Evolutionary conservation across 2,888 invertebrate genomes (phyloP), one percentile per base, ranked within the genome.

Genomic region (Oscheius myriophilus): DNA sequence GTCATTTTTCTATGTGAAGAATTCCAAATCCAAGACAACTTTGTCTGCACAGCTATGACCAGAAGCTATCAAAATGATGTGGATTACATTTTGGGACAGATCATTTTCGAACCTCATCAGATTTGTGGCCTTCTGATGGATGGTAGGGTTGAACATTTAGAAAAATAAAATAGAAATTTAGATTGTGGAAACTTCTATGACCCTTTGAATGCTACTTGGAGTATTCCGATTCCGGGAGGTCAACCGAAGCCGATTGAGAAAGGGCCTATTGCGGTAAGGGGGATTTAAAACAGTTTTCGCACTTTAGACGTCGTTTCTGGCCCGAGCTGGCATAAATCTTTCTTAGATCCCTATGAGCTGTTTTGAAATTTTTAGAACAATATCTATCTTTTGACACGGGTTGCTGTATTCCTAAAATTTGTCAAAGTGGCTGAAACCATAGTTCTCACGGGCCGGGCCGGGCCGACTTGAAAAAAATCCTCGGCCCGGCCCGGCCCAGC

Each of bases 1-100:
- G 75, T 72, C 23, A 21, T 67, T 11, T 72, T 69, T 25, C 72
- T 82, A 45, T 82, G 82, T 64, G 76, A 78, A 49, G 63, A 46
- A 1, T 75, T 81, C 43, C 64, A 80, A 9, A 79, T 82, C 53
- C 76, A 80, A 49, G 78, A 77, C 58, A 78, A 81, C 49, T 77
- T 76, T 43, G 72, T 82, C 33, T 82, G 82, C 63, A 68, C 73
- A 23, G 73, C 73, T n/a, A 79, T 82, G 25, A 70, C 72, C 18
- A 66, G 66, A 11, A 74, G 75, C 21, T 83, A 82, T 26, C 70
- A 58, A 74, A 82, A 81, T n/a, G 82, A 81, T 45, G 79, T 81
- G 66, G 72, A 79, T 42, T 84, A 79, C 52, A 82, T 84, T 6
- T n/a, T 80, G 46, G 76, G 77, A 12, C 70, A 81, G 52, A 69